Conservation (phyloP, 1,140 invertebrate genomes). For the Odontomachus brunneus region DNA sequence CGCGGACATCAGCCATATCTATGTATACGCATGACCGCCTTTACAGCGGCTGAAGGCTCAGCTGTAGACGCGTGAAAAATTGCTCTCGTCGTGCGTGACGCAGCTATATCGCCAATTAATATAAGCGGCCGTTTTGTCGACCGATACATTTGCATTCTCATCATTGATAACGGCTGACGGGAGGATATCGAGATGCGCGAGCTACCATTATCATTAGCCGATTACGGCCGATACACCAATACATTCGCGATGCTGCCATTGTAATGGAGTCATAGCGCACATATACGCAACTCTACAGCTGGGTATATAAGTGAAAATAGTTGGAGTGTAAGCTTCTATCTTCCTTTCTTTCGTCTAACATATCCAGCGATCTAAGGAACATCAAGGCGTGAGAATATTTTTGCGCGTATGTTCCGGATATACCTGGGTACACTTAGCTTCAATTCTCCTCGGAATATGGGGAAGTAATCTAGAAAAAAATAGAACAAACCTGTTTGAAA, state of each 20-base stretch:
- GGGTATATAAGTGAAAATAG: too few species aligned
- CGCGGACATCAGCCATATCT: conserved; percentile 32
- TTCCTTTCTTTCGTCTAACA: too few species aligned
- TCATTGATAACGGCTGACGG: conserved; percentile 33
- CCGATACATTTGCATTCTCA: conserved; percentile 49
- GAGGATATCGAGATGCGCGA: conserved; percentile 1
- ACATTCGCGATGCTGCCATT: neutral
- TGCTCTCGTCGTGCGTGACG: conserved; percentile 28
- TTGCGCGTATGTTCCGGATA: too few species aligned
- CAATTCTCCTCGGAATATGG: too few species aligned
- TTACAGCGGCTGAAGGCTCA: neutral
- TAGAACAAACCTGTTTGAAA: too few species aligned
- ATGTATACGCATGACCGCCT: neutral
- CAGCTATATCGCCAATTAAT: conserved; percentile 54
- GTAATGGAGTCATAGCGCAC: neutral
- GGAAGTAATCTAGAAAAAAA: too few species aligned
- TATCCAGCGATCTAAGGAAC: too few species aligned
- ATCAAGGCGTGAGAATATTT: too few species aligned
- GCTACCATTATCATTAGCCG: neutral
- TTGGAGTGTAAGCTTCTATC: too few species aligned
- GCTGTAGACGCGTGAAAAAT: conserved; percentile 50
- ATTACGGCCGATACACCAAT: neutral
- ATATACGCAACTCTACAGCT: too few species aligned
- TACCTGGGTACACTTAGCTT: too few species aligned
- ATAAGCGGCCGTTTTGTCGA: conserved; percentile 37